Percentiles rank a stretch among this genome's conserved stretches.
Conservation (phyloP, 2,113 vertebrate species). For the Petrocephalus microphthalmus region DNA sequence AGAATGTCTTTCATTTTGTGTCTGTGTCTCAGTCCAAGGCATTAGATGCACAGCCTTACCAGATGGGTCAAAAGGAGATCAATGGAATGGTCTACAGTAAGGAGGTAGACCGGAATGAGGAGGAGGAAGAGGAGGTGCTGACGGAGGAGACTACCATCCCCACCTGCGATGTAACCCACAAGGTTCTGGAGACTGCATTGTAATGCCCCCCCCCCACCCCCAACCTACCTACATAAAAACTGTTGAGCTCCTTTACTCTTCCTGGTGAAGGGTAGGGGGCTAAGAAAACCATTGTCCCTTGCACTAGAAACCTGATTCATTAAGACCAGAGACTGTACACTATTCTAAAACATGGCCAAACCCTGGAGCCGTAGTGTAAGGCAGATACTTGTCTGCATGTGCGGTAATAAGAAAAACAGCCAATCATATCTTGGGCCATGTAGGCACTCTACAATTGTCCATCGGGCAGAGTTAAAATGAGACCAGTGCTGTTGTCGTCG, state of each 20-base stretch:
- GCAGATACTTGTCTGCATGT: background rate
- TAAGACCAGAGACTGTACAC: background rate
- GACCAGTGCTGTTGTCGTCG: background rate
- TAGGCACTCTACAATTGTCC: background rate
- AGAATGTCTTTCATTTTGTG: background rate
- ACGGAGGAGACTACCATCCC: background rate
- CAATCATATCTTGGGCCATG: background rate
- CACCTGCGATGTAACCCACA: conserved; percentile 7
- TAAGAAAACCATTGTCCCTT: background rate
- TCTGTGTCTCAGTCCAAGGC: background rate
- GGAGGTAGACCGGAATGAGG: background rate
- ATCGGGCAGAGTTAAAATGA: background rate
- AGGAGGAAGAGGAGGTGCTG: background rate
- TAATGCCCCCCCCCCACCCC: background rate
- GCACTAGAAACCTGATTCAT: background rate
- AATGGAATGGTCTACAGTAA: background rate
- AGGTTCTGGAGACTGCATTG: conserved; percentile 21
- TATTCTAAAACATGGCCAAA: background rate
- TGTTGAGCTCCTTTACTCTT: background rate
- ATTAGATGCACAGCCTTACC: background rate
- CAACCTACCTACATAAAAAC: background rate
- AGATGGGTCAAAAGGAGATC: conserved; percentile 20
- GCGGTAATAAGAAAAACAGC: background rate
- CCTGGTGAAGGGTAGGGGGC: background rate
- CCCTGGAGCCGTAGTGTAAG: background rate